Conservation (phyloP, 2,797 vertebrate species). For the Tokudaia tokunoshimensis region DNA sequence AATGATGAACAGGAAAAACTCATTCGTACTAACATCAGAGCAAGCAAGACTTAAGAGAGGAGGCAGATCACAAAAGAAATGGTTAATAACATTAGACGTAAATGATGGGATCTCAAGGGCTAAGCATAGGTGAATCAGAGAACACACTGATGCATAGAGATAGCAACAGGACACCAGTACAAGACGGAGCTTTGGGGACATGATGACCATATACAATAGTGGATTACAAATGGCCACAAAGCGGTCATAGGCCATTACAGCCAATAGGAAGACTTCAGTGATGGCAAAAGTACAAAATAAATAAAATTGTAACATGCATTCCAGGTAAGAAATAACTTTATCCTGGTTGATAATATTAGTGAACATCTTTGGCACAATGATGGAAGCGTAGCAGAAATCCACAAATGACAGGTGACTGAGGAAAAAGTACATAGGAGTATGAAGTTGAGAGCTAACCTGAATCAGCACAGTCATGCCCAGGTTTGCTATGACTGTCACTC, state of each 20-base stretch:
- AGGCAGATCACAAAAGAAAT: slow-evolving; percentile 72
- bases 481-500: slow-evolving; percentile 61
- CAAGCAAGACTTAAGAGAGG: slow-evolving; percentile 67
- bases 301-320: slow-evolving; percentile 55
- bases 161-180: slow-evolving; percentile 59
- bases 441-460: slow-evolving; percentile 4
- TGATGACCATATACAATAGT: slow-evolving; percentile 41
- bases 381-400: slow-evolving; percentile 72
- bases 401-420: slow-evolving; percentile 74
- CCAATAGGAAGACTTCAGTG: slow-evolving; percentile 64
- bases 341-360: neutral
- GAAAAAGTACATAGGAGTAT: slow-evolving; percentile 74
- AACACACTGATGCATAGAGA: neutral
- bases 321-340: slow-evolving; percentile 61
- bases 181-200: slow-evolving; percentile 19
- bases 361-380: slow-evolving; percentile 61
- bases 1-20: neutral
- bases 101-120: slow-evolving; percentile 3
- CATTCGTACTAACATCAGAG: slow-evolving; percentile 29
- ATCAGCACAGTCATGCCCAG: slow-evolving; percentile 63
- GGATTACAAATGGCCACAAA: slow-evolving; percentile 73
- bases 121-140: slow-evolving; percentile 62
- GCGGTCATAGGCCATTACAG: slow-evolving; percentile 70
- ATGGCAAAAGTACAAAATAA: slow-evolving; percentile 45
- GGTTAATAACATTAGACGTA: slow-evolving; percentile 56